phyloP scores from a whole-genome alignment of 2,113 vertebrate species.

The Ophthalmolycus amberensis region DNA sequence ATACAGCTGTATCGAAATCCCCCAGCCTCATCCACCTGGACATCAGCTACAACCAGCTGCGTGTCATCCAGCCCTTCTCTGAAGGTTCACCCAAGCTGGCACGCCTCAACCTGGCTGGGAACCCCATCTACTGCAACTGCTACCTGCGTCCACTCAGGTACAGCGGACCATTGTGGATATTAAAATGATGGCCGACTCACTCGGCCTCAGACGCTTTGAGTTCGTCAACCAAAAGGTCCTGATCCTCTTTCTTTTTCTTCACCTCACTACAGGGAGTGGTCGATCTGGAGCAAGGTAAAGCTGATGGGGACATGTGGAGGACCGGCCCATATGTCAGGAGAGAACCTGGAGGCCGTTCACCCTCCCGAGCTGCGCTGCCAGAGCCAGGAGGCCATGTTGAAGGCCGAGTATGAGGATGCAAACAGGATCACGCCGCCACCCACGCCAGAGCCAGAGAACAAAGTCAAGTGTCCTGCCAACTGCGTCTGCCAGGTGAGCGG shows the following conservation, averaged over 20 bases:
- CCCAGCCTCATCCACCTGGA: slow-evolving; percentile 87
- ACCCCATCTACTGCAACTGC: slow-evolving; percentile 92
- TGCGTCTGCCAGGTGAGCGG: slow-evolving; percentile 85
- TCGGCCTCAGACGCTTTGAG: neutral
- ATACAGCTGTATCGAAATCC: slow-evolving; percentile 84
- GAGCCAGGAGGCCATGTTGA: slow-evolving; percentile 79
- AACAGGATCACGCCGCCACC: slow-evolving; percentile 20
- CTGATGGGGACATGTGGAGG: slow-evolving; percentile 83
- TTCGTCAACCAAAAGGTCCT: neutral
- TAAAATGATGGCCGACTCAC: neutral
- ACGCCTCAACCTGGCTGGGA: slow-evolving; percentile 86
- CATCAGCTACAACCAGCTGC: slow-evolving; percentile 91
- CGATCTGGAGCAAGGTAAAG: slow-evolving; percentile 78
- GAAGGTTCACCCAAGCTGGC: slow-evolving; percentile 80
- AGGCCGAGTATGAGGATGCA: slow-evolving; percentile 77
- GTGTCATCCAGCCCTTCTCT: slow-evolving; percentile 84
- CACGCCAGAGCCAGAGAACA: slow-evolving; percentile 41
- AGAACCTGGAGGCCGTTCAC: slow-evolving; percentile 86
- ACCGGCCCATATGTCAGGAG: slow-evolving; percentile 83
- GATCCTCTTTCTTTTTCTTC: neutral
- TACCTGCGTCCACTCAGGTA: slow-evolving; percentile 86
- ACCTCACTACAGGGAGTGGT: slow-evolving; percentile 80
- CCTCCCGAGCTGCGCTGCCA: slow-evolving; percentile 86
- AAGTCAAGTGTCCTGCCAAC: slow-evolving; percentile 82
- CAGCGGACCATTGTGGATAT: neutral